Conservation (phyloP, 2,113 vertebrate species). For the Amazona vittata region DNA sequence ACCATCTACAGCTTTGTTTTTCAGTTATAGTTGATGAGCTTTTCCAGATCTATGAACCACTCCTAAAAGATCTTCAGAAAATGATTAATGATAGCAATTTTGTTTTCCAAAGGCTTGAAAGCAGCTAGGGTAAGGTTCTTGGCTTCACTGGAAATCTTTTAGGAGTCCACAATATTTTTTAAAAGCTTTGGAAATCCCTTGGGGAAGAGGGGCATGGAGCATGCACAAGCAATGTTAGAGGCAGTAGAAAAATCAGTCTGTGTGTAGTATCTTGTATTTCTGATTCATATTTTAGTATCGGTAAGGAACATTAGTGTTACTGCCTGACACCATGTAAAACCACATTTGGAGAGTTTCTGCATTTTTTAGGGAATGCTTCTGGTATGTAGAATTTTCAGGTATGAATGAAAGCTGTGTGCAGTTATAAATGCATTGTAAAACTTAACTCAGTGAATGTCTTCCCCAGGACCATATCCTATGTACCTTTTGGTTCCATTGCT, state of each 20-base stretch:
- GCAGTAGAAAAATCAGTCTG: background rate
- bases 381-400: background rate
- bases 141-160: background rate
- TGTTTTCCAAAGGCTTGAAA: background rate
- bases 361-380: background rate
- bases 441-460: background rate
- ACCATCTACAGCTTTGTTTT: background rate
- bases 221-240: background rate
- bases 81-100: background rate
- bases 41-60: background rate
- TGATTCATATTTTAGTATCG: background rate
- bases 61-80: background rate
- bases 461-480: accelerated
- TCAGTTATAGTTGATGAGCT: background rate
- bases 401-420: background rate
- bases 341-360: background rate
- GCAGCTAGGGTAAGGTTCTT: background rate
- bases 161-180: background rate
- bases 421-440: background rate
- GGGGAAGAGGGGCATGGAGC: background rate
- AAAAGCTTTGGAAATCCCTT: background rate
- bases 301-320: background rate
- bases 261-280: background rate
- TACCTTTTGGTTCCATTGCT: background rate
- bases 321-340: background rate